Evolutionary conservation across 2,113 vertebrate genomes (phyloP), one percentile per base, ranked within the genome.

Genomic region (Oxyura jamaicensis): DNA sequence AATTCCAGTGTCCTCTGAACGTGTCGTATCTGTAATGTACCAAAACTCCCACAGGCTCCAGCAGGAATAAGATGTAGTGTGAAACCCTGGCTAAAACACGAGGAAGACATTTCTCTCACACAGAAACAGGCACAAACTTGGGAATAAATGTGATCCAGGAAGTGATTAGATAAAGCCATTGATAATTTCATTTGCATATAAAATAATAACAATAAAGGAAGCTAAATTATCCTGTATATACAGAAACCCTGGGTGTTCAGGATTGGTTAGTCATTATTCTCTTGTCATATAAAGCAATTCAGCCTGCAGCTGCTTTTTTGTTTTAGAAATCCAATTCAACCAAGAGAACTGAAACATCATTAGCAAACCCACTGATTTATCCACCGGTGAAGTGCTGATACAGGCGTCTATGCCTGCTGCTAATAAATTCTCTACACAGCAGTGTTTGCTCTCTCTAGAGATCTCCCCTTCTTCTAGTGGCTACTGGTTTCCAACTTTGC

Each of bases 171-270:
- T 92, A 92, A 92, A 93, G 77, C 55, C 35, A 1, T 77, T 63
- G 73, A 93, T 95, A 82, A 96, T 93, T 95, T 94, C 78, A 96
- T 96, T 95, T 96, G 91, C 88, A 96, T 97, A 81, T 88, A 96
- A 91, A 95, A 97, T 95, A 88, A 95, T 88, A 95, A 84, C 75
- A 69, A 86, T 18, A 93, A 89, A 8, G 28, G 92, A 95, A 90
- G 68, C 62, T 69, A 84, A 96, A 88, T 96, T 82, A 89, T 79
- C 63, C 86, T 66, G 20, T 72, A 67, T 71, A 82, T 88, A 86
- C 83, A 90, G 83, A 94, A 95, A 79, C 86, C 53, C 62, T 90
- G 77, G 74, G 44, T 86, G 67, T 84, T 95, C 41, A 35, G 93
- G 93, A 82, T 53, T 92, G 92, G 88, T 86, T 95, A 84, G 72